Percentiles rank a stretch among this genome's conserved stretches.
phyloP scores from a whole-genome alignment of 2,113 vertebrate species.

The Thomomys bottae region DNA sequence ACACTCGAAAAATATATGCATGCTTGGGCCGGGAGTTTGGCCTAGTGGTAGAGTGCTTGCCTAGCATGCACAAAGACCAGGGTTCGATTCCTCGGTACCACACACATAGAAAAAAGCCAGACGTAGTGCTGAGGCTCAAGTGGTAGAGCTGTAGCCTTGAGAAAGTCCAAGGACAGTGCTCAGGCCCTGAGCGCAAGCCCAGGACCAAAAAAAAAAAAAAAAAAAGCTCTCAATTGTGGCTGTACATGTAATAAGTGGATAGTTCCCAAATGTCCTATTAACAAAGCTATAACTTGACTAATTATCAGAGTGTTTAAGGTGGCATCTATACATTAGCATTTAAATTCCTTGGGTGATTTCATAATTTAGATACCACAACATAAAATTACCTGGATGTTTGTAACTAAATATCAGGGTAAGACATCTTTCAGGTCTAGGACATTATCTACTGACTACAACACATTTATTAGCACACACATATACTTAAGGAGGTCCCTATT shows the following conservation, averaged over 20 bases:
- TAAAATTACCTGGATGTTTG: conserved; percentile 1
- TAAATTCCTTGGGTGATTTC: conserved; percentile 23
- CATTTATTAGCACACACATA: background rate
- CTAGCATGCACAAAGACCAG: too few relatives aligned
- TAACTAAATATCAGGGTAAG: background rate
- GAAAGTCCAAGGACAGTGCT: too few relatives aligned
- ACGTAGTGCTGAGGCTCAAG: too few relatives aligned
- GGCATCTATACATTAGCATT: background rate
- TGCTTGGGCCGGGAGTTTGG: too few relatives aligned
- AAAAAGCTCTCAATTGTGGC: conserved; percentile 15
- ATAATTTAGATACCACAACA: conserved; percentile 2
- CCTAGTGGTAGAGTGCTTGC: too few relatives aligned
- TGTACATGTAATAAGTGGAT: background rate
- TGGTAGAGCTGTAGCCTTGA: too few relatives aligned
- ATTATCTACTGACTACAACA: background rate
- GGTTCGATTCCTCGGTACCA: too few relatives aligned
- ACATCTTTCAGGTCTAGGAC: background rate
- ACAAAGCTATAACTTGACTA: background rate
- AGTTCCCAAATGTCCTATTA: conserved; percentile 12
- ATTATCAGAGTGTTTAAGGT: background rate
- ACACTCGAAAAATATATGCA: background rate
- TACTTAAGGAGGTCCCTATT: conserved; percentile 16
- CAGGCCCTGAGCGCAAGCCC: too few relatives aligned
- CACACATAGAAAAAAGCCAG: too few relatives aligned
- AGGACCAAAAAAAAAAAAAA: background rate